Conservation (phyloP, 2,797 vertebrate genomes). For the Peromyscus attwateri region DNA sequence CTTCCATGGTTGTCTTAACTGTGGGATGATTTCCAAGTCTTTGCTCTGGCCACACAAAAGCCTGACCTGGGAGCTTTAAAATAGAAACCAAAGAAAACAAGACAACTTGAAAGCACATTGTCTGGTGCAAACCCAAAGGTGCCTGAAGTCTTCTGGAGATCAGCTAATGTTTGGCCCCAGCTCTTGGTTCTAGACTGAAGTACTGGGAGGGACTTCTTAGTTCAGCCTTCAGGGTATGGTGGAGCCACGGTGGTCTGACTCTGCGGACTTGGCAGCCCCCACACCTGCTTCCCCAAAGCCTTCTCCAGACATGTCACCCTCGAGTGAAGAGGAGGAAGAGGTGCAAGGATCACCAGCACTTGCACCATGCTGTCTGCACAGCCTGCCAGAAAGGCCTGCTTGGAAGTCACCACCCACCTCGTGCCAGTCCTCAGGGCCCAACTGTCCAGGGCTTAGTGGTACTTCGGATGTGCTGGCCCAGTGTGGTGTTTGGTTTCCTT, state of each 20-base stretch:
- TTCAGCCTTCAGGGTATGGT: not conserved
- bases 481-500: not conserved
- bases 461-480: not conserved
- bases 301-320: no score
- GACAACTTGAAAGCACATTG: not conserved
- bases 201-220: not conserved
- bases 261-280: not conserved
- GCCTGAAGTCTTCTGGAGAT: not conserved
- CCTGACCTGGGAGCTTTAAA: slow-evolving; percentile 40
- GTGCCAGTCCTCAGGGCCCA: not conserved
- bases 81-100: slow-evolving; percentile 32
- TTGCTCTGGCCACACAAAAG: not conserved
- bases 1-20: not conserved
- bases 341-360: fast-evolving
- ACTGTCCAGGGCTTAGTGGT: not conserved
- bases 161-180: not conserved
- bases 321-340: no score
- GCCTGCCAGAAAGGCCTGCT: not conserved
- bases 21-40: not conserved
- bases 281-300: no score
- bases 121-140: not conserved
- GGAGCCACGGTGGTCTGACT: not conserved
- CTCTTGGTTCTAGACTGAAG: not conserved
- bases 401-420: not conserved
- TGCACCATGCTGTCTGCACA: no score